A percentile compares a stretch with the other conserved stretches of the same genome.
These are phyloP conservation scores for Pseudorhombus dupliciocellatus DNA, from an alignment of 2,113 vertebrate genomes.

Conservation along the genomic window DNA sequence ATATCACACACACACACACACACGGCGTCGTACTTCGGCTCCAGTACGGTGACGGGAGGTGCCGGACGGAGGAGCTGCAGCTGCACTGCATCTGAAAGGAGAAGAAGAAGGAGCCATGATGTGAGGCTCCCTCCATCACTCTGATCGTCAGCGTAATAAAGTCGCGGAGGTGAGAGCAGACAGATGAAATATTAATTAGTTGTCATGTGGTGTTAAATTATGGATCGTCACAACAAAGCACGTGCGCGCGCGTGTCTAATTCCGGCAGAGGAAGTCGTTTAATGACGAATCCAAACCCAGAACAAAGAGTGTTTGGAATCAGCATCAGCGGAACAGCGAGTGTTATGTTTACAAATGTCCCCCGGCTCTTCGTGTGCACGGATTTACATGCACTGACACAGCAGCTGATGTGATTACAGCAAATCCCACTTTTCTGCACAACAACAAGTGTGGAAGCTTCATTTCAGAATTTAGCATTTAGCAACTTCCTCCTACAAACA, in stretches of 20 bases:
- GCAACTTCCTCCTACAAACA: conserved; percentile 32
- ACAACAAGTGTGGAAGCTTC: neutral
- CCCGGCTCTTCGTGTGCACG: neutral
- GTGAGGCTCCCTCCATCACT: conserved; percentile 1
- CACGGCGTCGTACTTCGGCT: conserved; percentile 74
- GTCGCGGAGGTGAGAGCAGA: neutral
- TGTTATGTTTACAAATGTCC: no score
- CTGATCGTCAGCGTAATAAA: conserved; percentile 8
- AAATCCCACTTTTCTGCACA: neutral
- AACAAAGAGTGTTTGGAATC: neutral
- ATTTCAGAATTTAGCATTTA: conserved; percentile 6
- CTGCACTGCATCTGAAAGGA: conserved; percentile 79
- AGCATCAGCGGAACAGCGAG: no score
- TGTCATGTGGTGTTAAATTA: conserved; percentile 13
- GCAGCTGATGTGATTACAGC: conserved; percentile 6
- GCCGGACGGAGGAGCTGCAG: conserved; percentile 67
- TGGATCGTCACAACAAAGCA: no score
- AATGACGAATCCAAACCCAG: conserved; percentile 1
- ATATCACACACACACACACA: conserved; percentile 2
- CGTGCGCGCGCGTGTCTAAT: no score
- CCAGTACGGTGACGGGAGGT: conserved; percentile 74
- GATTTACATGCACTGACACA: conserved; percentile 13
- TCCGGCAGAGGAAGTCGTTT: neutral
- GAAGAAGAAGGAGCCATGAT: neutral
- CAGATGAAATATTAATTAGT: conserved; percentile 30